Base-by-base conservation (phyloP, 2,888 invertebrate species). In the Rhagonycha lutea region DNA sequence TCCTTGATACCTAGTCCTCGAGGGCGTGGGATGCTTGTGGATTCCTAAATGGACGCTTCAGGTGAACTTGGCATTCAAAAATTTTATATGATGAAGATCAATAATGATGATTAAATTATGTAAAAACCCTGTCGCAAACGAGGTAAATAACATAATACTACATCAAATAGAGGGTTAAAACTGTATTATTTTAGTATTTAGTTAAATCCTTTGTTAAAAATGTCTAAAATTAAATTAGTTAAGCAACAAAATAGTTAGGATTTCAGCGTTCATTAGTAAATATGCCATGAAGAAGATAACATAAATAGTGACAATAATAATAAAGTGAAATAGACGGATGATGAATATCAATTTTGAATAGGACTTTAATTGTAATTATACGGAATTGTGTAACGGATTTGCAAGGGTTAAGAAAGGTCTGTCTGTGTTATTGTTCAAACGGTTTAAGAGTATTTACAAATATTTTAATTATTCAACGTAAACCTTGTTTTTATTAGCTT, bases 281-380 rank as follows among this genome's bases (percentile, higher is more conserved):
- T 47, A 47, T 47, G 47, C n/a, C 47, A 47, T n/a, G 47, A 47
- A 47, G 47, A 47, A 47, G 47, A 47, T 47, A 47, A 47, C 47
- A 47, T n/a, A 47, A 47, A 47, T 47, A 47, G 47, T 47, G 47
- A 47, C 71, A 65, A 70, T 71, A 74, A 71, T 73, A 77, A 71
- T 69, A 60, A 29, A 69, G 70, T 32, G 61, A 67, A 77, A 70
- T 61, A 70, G 65, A 67, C 60, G 68, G 23, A 23, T 61, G 69
- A 32, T 72, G 74, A 77, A 72, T 77, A 77, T 77, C 74, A 77
- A 77, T 74, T 69, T 32, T 67, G 77, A 74, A 75, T 75, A 69
- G n/a, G 71, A 77, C 63, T 69, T 73, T 75, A 75, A 73, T 75
- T 73, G 73, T 75, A 78, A 78, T 78, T 75, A 78, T 75, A 68